Percentiles rank a stretch among this genome's conserved stretches.
phyloP scores from a whole-genome alignment of 2,797 vertebrate genomes.

The Phataginus tetradactyla region DNA sequence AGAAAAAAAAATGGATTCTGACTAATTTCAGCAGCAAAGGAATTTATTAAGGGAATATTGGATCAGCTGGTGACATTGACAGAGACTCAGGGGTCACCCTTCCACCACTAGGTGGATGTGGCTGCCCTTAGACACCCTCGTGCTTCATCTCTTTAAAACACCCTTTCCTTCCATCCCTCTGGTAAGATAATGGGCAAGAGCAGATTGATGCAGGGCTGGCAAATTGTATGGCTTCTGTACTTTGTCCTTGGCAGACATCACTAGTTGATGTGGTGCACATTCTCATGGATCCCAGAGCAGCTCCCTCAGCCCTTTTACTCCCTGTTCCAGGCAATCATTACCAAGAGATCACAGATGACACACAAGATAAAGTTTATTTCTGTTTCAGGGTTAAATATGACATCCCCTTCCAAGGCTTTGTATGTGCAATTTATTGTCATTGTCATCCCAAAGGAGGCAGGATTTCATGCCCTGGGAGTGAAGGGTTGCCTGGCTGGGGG shows the following conservation, averaged over 20 bases:
- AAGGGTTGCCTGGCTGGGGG: not conserved
- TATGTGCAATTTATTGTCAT: not conserved
- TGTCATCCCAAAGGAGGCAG: not conserved
- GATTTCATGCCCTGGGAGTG: not conserved
- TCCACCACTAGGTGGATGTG: not conserved
- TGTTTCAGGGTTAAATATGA: not conserved
- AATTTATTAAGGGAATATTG: not conserved
- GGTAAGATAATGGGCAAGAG: not conserved
- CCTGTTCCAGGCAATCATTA: not conserved
- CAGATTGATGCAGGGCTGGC: not conserved
- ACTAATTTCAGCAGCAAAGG: not conserved
- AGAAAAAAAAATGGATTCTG: not conserved
- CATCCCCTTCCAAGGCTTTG: not conserved
- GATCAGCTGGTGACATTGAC: not conserved
- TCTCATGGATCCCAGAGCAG: not conserved
- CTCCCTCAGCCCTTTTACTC: not conserved
- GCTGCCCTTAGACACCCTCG: not conserved
- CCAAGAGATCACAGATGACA: not conserved
- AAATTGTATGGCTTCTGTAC: accelerated
- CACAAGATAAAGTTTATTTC: not conserved
- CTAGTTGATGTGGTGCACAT: not conserved
- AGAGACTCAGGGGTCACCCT: not conserved
- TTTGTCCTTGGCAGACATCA: not conserved
- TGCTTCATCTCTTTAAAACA: not conserved
- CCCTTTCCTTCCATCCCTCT: not conserved